Evolutionary conservation across 2,888 invertebrate genomes (phyloP).

Genomic region (Acholoe squamosa): DNA sequence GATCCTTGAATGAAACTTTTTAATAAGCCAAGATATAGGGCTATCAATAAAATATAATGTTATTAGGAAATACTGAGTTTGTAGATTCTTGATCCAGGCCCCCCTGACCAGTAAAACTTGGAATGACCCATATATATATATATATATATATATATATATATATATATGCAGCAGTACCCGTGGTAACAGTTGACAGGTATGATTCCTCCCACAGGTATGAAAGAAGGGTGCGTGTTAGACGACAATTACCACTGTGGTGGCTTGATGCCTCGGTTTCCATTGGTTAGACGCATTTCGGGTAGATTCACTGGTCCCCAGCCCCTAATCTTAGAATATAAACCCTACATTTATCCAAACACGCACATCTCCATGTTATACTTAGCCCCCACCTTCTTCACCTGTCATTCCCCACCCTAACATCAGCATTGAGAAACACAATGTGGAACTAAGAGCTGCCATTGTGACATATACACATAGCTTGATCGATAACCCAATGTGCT

Average conservation of each 20-base stretch:
- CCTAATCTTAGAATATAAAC: not conserved
- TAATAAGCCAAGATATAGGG: too few relatives aligned
- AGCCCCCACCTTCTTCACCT: not conserved
- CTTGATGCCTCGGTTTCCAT: not conserved
- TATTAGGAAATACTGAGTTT: too few relatives aligned
- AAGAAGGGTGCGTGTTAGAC: not conserved
- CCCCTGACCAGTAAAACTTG: too few relatives aligned
- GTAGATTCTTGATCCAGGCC: too few relatives aligned
- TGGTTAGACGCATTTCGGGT: not conserved
- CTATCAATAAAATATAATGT: too few relatives aligned
- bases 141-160: too few relatives aligned
- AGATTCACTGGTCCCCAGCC: not conserved
- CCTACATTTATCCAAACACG: not conserved
- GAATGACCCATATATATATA: too few relatives aligned
- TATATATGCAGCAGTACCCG: too few relatives aligned
- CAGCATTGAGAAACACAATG: not conserved
- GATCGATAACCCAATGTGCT: conserved; percentile 17
- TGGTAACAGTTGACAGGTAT: too few relatives aligned
- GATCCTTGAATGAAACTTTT: too few relatives aligned
- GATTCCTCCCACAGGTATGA: too few relatives aligned
- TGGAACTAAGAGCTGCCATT: not conserved
- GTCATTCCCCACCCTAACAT: not conserved
- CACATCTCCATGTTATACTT: not conserved
- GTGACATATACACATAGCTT: not conserved
- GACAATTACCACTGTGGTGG: not conserved